Percentiles rank a stretch among this genome's conserved stretches.
These are phyloP conservation scores for Napeogenes sylphis DNA, from an alignment of 2,888 invertebrate species.

Conservation along the genomic window DNA sequence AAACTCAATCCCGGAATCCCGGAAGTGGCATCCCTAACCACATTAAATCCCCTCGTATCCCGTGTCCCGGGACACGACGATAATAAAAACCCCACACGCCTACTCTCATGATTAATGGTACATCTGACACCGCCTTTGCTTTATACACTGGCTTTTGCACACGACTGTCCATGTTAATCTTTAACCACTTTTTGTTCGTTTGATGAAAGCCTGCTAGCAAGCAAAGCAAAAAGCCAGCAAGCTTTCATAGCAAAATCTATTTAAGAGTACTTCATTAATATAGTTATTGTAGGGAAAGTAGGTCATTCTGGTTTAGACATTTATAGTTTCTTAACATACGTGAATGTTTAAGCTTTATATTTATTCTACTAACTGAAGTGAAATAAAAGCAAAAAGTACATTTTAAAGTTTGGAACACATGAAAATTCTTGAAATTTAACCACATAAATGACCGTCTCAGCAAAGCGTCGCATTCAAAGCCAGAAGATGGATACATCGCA, in stretches of 20 bases:
- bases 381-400: neutral
- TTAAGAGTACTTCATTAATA: neutral
- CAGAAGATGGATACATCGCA: slow-evolving; percentile 26
- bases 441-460: neutral
- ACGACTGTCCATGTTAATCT: slow-evolving; percentile 17
- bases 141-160: slow-evolving; percentile 14
- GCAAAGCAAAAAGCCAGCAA: no score
- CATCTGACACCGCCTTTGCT: slow-evolving; percentile 29
- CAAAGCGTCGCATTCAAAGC: slow-evolving; percentile 15
- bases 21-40: slow-evolving; percentile 18
- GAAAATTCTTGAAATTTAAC: neutral
- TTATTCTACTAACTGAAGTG: no score
- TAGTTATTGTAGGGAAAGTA: no score
- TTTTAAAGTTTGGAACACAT: neutral
- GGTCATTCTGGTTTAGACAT: no score
- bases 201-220: neutral
- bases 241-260: neutral
- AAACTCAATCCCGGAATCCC: slow-evolving; percentile 19
- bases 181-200: slow-evolving; percentile 17
- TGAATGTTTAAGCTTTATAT: no score
- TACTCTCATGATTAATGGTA: slow-evolving; percentile 36
- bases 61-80: slow-evolving; percentile 30
- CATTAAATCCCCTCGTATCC: slow-evolving; percentile 21
- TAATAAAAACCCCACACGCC: slow-evolving; percentile 37
- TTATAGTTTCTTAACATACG: no score